These are phyloP conservation scores for Stigmatopora nigra DNA, from an alignment of 2,113 vertebrate genomes.

Conservation along the genomic window DNA sequence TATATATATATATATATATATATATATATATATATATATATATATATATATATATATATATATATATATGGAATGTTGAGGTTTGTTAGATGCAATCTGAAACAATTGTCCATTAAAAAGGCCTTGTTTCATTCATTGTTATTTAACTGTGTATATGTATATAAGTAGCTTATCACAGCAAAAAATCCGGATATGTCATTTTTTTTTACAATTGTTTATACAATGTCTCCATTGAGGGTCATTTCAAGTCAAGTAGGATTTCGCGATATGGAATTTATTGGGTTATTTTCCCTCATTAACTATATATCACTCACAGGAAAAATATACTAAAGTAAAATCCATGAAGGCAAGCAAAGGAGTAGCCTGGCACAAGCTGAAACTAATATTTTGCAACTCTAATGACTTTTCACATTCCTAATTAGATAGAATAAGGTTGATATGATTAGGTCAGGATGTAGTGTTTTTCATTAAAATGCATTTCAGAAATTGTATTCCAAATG, in stretches of 20 bases:
- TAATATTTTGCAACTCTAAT: slow-evolving; percentile 99
- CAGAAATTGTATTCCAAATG: slow-evolving; percentile 96
- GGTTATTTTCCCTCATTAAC: slow-evolving; percentile 96
- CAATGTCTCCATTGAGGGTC: slow-evolving; percentile 81
- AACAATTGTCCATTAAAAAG: not conserved
- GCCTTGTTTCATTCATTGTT: slow-evolving; percentile 75
- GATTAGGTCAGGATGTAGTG: slow-evolving; percentile 99
- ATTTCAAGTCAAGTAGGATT: slow-evolving; percentile 95
- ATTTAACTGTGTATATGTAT: slow-evolving; percentile 73
- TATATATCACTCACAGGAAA: slow-evolving; percentile 88
- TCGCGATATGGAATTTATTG: slow-evolving; percentile 92
- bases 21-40: too few species aligned
- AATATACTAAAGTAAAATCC: slow-evolving; percentile 73
- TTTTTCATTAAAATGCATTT: slow-evolving; percentile 99
- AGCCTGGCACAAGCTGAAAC: slow-evolving; percentile 87
- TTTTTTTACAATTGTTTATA: slow-evolving; percentile 79
- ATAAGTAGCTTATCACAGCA: slow-evolving; percentile 77
- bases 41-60: too few species aligned
- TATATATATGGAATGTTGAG: too few species aligned
- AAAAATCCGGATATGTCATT: slow-evolving; percentile 69
- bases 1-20: too few species aligned
- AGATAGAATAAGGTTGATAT: slow-evolving; percentile 99
- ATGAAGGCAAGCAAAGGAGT: slow-evolving; percentile 81
- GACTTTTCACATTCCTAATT: slow-evolving; percentile 99
- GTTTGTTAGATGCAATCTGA: not conserved